phyloP scores from a whole-genome alignment of 2,113 vertebrate genomes.

The Sigmodon hispidus region DNA sequence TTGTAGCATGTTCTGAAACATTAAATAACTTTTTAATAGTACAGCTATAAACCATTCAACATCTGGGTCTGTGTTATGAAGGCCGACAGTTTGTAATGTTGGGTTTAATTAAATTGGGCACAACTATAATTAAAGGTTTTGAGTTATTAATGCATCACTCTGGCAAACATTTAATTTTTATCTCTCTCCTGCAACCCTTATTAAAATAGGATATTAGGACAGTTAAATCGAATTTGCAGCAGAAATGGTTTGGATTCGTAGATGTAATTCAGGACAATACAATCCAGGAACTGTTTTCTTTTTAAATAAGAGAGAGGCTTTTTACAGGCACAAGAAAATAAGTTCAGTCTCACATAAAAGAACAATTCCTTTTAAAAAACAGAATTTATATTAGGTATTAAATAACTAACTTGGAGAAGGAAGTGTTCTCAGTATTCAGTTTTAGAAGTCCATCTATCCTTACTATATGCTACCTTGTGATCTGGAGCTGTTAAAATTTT shows the following conservation, averaged over 20 bases:
- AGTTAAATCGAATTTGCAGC: slow-evolving; percentile 68
- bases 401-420: neutral
- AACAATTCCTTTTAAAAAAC: neutral
- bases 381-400: neutral
- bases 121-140: slow-evolving; percentile 81
- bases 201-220: slow-evolving; percentile 75
- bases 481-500: neutral
- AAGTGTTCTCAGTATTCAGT: neutral
- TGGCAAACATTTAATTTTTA: slow-evolving; percentile 83
- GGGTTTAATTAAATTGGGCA: slow-evolving; percentile 81
- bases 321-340: slow-evolving; percentile 54
- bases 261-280: slow-evolving; percentile 62
- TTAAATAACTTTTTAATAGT: slow-evolving; percentile 69
- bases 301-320: neutral
- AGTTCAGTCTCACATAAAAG: slow-evolving; percentile 51
- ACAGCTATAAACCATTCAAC: slow-evolving; percentile 77
- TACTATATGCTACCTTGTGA: neutral
- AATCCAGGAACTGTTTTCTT: slow-evolving; percentile 55
- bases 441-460: neutral
- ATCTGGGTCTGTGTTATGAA: slow-evolving; percentile 63
- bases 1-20: slow-evolving; percentile 66
- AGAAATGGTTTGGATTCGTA: slow-evolving; percentile 55
- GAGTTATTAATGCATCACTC: slow-evolving; percentile 80
- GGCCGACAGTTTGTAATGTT: slow-evolving; percentile 70
- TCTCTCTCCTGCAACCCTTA: slow-evolving; percentile 71